Evolutionary conservation across 2,888 invertebrate genomes (phyloP).

Genomic region (Junonia oenone): DNA sequence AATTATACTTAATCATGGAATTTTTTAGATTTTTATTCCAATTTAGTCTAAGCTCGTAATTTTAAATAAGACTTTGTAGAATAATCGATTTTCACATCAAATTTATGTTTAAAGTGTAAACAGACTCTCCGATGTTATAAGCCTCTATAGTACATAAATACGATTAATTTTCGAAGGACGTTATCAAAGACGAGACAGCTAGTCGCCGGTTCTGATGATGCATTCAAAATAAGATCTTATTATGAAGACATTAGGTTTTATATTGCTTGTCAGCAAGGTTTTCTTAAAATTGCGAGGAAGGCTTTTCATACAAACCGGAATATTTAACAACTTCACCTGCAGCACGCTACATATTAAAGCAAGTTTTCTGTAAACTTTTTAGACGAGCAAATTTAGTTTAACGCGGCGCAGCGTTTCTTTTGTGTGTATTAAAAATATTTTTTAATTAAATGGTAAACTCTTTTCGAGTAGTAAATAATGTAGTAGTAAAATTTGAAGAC

Average conservation of each 20-base stretch:
- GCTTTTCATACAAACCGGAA: slow-evolving; percentile 25
- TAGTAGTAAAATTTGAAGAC: no score
- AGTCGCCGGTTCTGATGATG: slow-evolving; percentile 50
- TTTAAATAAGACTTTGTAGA: not conserved
- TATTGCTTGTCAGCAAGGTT: slow-evolving; percentile 33
- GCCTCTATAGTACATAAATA: slow-evolving; percentile 13
- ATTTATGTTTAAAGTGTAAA: slow-evolving; percentile 5
- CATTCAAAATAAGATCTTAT: slow-evolving; percentile 35
- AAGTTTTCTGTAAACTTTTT: not conserved
- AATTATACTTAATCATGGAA: no score
- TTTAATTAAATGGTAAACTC: no score
- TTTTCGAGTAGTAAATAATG: no score
- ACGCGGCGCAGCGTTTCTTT: no score
- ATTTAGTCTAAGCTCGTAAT: not conserved
- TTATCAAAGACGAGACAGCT: slow-evolving; percentile 66
- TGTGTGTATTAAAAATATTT: no score
- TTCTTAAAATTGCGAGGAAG: slow-evolving; percentile 13
- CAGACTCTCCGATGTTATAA: slow-evolving; percentile 11
- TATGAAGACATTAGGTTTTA: slow-evolving; percentile 36
- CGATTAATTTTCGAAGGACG: slow-evolving; percentile 42
- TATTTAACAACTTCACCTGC: not conserved
- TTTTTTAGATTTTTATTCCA: no score
- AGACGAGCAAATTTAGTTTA: no score
- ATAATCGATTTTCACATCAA: not conserved
- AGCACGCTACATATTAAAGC: not conserved